Percentiles rank a stretch among this genome's conserved stretches.
Conservation (phyloP, 2,113 vertebrate species). For the Python bivittatus region DNA sequence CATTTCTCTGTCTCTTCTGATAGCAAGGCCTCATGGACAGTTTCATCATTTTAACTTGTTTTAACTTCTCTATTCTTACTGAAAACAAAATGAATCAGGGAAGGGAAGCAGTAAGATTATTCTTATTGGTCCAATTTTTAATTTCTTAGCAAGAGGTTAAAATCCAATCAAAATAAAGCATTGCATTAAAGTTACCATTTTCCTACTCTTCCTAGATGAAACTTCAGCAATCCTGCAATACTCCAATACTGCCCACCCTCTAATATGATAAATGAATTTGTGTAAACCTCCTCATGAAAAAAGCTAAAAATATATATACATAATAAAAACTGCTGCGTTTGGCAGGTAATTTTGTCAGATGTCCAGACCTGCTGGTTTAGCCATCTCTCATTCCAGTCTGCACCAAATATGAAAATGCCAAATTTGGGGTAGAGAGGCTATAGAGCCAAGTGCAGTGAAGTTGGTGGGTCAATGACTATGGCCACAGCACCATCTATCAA, state of each 20-base stretch:
- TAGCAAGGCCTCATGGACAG: neutral
- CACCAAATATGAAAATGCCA: neutral
- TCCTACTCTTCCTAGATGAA: neutral
- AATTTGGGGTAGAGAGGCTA: neutral
- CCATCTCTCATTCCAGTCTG: neutral
- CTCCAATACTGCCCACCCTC: neutral
- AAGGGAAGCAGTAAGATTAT: neutral
- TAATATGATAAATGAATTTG: neutral
- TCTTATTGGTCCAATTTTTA: neutral
- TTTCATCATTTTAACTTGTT: slow-evolving; percentile 2
- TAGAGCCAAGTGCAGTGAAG: neutral
- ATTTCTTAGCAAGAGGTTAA: neutral
- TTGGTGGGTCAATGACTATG: neutral
- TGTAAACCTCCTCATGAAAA: neutral
- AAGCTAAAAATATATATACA: neutral
- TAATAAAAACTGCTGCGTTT: neutral
- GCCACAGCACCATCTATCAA: neutral
- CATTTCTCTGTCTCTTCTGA: neutral
- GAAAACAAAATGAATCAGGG: neutral
- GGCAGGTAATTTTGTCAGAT: neutral
- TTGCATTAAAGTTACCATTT: neutral
- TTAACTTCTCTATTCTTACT: neutral
- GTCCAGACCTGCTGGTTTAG: neutral
- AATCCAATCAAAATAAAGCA: neutral
- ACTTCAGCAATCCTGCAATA: neutral